Evolutionary conservation across 2,113 vertebrate species (phyloP).

Genomic region (Leucoraja erinaceus): DNA sequence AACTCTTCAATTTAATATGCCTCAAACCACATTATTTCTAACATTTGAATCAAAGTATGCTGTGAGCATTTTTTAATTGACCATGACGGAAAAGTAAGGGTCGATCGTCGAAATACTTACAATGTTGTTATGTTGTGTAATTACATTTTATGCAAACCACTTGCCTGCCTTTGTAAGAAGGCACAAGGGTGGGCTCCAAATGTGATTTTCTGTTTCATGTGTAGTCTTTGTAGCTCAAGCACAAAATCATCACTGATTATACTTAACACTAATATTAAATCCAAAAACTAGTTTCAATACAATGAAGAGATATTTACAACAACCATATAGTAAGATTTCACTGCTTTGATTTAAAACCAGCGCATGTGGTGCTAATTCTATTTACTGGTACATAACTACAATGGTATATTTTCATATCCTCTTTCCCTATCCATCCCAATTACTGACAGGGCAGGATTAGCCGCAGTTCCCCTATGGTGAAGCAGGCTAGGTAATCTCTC

Average conservation of each 20-base stretch:
- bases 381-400: conserved; percentile 16
- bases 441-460: neutral
- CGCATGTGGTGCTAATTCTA: neutral
- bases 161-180: conserved; percentile 3
- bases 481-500: conserved; percentile 19
- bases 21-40: neutral
- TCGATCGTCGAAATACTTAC: neutral
- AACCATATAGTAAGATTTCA: conserved; percentile 19
- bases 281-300: neutral
- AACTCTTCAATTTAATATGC: neutral
- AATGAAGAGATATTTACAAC: conserved; percentile 4
- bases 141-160: conserved; percentile 13
- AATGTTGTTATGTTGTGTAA: conserved; percentile 15
- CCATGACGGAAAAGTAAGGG: neutral
- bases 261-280: conserved; percentile 31
- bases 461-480: neutral
- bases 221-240: neutral
- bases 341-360: neutral
- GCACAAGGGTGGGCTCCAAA: neutral
- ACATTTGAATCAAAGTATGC: conserved; percentile 3
- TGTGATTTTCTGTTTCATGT: conserved; percentile 1
- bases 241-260: neutral
- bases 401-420: conserved; percentile 26
- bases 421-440: neutral
- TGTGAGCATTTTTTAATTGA: neutral